These are phyloP conservation scores for Odontomachus brunneus DNA, from an alignment of 1,140 invertebrate species.

Conservation along the genomic window DNA sequence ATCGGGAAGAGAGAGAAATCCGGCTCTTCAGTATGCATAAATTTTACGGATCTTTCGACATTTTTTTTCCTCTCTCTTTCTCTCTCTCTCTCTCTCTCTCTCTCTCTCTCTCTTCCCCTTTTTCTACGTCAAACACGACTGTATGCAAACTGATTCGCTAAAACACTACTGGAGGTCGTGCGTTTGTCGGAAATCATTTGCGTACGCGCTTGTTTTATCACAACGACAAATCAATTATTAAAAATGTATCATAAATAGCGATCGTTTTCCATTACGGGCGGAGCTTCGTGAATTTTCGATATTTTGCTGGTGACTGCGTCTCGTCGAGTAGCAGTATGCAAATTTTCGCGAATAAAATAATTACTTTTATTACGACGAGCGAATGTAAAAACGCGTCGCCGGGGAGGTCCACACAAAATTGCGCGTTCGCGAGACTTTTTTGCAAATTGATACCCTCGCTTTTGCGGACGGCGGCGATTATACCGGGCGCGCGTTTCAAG, in stretches of 20 bases:
- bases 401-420: conserved; percentile 7
- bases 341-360: neutral
- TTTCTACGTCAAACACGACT: no score
- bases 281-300: conserved; percentile 4
- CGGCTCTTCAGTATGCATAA: conserved; percentile 5
- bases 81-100: no score
- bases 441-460: conserved; percentile 32
- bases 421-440: conserved; percentile 6
- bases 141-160: no score
- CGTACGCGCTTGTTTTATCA: neutral
- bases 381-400: conserved; percentile 33
- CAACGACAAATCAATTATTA: neutral
- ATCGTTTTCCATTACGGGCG: neutral
- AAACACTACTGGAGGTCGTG: no score
- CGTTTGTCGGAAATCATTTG: neutral
- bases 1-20: neutral
- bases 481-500: conserved; percentile 4
- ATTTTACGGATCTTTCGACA: neutral
- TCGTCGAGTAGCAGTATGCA: neutral
- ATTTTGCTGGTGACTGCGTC: neutral
- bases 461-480: neutral
- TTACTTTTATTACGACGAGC: conserved; percentile 17
- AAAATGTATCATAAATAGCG: neutral
- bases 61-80: neutral
- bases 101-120: no score